Percentiles rank a stretch among this genome's conserved stretches.
Evolutionary conservation across 2,797 vertebrate genomes (phyloP).

Genomic region (Perdix hodgsoniae): DNA sequence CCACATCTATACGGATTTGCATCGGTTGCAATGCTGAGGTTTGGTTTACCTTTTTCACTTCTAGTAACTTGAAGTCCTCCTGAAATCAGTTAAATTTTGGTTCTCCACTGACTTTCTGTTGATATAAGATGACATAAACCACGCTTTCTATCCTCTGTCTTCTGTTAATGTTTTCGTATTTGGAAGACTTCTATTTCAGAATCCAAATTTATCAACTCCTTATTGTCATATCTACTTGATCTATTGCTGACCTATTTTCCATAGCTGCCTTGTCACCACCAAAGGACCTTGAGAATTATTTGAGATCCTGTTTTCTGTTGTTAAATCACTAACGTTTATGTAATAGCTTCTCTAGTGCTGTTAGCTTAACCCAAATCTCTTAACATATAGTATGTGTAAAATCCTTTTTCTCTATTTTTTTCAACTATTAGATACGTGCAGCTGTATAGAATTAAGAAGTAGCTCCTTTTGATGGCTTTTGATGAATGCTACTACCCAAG

Average conservation of each 20-base stretch:
- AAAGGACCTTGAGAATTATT: constrained; percentile 49
- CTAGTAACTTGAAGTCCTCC: neutral
- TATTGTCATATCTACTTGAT: neutral
- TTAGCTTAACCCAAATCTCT: neutral
- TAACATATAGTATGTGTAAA: constrained; percentile 3
- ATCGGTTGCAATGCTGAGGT: neutral
- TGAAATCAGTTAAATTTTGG: neutral
- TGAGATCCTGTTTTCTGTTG: constrained; percentile 18
- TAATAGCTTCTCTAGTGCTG: constrained; percentile 18
- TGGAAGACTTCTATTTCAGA: neutral
- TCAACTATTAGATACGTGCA: constrained; percentile 4
- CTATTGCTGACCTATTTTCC: neutral
- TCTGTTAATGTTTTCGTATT: neutral
- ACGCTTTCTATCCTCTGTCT: neutral
- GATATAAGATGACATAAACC: neutral
- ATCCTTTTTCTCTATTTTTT: neutral
- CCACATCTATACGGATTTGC: neutral
- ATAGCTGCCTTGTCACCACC: neutral
- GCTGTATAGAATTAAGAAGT: constrained; percentile 23
- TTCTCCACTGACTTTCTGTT: neutral
- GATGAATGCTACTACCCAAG: neutral
- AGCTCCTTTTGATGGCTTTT: neutral
- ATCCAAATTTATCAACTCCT: neutral
- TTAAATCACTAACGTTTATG: constrained; percentile 4
- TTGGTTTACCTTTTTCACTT: neutral